These are phyloP conservation scores for Rhadinocentrus ornatus DNA, from an alignment of 2,797 vertebrate genomes.

Conservation along the genomic window DNA sequence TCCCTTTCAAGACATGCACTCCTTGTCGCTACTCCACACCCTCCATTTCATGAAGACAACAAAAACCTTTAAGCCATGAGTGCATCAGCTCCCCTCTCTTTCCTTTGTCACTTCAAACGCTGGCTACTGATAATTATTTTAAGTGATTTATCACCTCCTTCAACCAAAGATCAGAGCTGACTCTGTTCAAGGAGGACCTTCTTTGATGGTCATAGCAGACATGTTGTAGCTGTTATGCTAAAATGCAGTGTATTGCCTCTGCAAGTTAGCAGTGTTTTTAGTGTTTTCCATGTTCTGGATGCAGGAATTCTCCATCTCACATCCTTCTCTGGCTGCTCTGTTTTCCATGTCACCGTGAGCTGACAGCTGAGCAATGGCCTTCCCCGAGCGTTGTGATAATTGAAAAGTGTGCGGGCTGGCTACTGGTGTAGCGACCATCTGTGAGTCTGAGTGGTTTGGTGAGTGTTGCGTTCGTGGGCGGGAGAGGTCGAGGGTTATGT, in stretches of 20 bases:
- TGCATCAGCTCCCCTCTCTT: constrained; percentile 33
- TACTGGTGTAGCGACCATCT: constrained; percentile 77
- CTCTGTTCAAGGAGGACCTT: constrained; percentile 10
- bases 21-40: constrained; percentile 23
- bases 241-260: background rate
- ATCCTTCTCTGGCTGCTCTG: constrained; percentile 25
- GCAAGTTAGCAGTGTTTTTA: background rate
- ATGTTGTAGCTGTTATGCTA: background rate
- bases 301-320: constrained; percentile 59
- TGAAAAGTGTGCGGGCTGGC: constrained; percentile 81
- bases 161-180: constrained; percentile 54
- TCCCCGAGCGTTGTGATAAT: constrained; percentile 71
- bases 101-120: constrained; percentile 40
- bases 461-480: constrained; percentile 70
- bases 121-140: constrained; percentile 66
- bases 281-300: constrained; percentile 45
- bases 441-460: constrained; percentile 79
- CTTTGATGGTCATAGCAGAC: constrained; percentile 28
- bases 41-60: constrained; percentile 36
- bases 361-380: constrained; percentile 81
- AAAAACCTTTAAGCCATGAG: constrained; percentile 38
- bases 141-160: constrained; percentile 76
- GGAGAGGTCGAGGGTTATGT: constrained; percentile 69
- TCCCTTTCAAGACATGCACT: constrained; percentile 25
- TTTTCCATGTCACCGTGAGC: constrained; percentile 27